Percentiles rank a stretch among this genome's conserved stretches.
Conservation (phyloP, 2,113 vertebrate species). For the Calonectris borealis region DNA sequence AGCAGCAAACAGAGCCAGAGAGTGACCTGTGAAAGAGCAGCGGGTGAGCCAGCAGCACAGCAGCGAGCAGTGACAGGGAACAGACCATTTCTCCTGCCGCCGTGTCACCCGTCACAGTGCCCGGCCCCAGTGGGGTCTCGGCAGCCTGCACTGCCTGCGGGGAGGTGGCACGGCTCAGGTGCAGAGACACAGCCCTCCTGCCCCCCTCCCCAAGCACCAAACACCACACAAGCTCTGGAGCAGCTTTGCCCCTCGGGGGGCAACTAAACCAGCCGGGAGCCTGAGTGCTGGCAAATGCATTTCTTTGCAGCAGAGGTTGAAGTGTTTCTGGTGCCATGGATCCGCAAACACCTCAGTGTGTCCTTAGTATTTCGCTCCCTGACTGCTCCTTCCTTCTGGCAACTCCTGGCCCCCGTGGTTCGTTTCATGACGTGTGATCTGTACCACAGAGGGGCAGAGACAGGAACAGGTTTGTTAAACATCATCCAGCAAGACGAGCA, state of each 20-base stretch:
- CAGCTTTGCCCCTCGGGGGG: not conserved
- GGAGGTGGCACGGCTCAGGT: not conserved
- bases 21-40: not conserved
- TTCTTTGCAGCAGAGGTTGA: not conserved
- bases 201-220: not conserved
- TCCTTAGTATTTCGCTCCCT: not conserved
- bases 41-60: not conserved
- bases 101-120: not conserved
- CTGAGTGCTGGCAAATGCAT: rapidly evolving
- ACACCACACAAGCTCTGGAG: not conserved
- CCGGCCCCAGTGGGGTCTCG: rapidly evolving
- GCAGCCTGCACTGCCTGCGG: not conserved
- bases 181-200: not conserved
- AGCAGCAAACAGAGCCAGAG: not conserved
- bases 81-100: not conserved
- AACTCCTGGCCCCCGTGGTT: rapidly evolving
- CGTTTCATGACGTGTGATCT: not conserved
- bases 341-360: not conserved
- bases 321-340: not conserved
- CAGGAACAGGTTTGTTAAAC: not conserved
- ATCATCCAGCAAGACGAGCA: not conserved
- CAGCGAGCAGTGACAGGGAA: not conserved
- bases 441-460: not conserved
- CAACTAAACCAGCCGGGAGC: rapidly evolving
- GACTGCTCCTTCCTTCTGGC: not conserved